Base-by-base conservation (phyloP, 2,888 invertebrate species). In the Andrena chrysosceles region DNA sequence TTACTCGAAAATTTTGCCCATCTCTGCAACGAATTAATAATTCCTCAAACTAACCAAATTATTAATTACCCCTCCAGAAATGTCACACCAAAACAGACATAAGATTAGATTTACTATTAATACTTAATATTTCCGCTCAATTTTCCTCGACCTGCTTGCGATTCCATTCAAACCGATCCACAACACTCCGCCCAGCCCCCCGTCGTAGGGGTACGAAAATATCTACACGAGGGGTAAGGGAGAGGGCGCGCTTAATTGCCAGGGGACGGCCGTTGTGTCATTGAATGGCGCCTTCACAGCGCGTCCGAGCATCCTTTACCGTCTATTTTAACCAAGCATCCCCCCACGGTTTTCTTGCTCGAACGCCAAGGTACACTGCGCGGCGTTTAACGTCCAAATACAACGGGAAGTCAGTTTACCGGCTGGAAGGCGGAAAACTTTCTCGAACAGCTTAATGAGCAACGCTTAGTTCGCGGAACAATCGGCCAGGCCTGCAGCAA, bases 391-490 rank as follows among this genome's bases (percentile, higher is more conserved):
- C 72, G 77, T 72, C 82, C 73, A 82, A 83, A 83, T 77, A 82
- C 59, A 72, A 56, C 72, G 69, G 49, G 73, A 81, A 77, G 82
- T 75, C 69, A 64, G 83, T 84, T 86, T 77, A 74, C 77, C 70
- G 56, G 66, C 63, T 70, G 77, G 74, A 78, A 83, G 78, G 73
- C 74, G 70, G 83, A 71, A 84, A 70, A 80, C 76, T 81, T 83
- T 85, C 85, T 42, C 80, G 77, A 84, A 77, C 81, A 73, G 87
- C 75, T 86, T 87, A 86, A 86, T 87, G 86, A 86, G 87, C 85
- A 71, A 77, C 87, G 85, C 80, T 85, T 85, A 76, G 85, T 81
- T 87, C 85, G 83, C 85, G 56, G 84, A 84, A 84, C 86, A 84
- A 86, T 86, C 78, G 79, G 87, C 64, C 71, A 69, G 74, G 72